Evolutionary conservation across 2,113 vertebrate genomes (phyloP).

Genomic region (Melanostigma gelatinosum): DNA sequence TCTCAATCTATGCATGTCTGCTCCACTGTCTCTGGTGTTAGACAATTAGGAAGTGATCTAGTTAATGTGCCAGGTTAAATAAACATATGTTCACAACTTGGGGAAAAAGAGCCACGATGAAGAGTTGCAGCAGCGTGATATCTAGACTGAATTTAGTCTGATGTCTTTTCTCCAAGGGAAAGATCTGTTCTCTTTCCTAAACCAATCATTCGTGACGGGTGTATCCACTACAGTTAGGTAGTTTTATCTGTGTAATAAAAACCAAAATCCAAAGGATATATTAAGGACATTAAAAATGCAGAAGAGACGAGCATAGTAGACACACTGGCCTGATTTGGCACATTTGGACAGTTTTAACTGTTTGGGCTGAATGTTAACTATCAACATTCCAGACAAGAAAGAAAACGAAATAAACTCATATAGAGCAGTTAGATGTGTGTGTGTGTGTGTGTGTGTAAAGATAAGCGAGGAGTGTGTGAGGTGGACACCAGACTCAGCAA

Average conservation of each 20-base stretch:
- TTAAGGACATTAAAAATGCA: not conserved
- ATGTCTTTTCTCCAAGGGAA: not conserved
- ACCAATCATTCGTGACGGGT: constrained; percentile 1
- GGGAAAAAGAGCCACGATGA: not conserved
- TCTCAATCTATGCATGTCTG: not conserved
- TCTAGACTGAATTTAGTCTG: not conserved
- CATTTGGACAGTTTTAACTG: not conserved
- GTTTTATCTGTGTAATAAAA: not conserved
- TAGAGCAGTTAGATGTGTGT: not conserved
- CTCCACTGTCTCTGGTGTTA: not conserved
- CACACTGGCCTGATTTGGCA: not conserved
- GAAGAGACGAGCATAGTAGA: not conserved
- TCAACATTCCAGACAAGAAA: not conserved
- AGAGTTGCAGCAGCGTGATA: constrained; percentile 1
- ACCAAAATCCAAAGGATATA: not conserved
- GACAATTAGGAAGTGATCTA: constrained; percentile 7
- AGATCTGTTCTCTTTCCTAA: not conserved
- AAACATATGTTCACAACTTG: constrained; percentile 4
- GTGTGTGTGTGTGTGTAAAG: constrained; percentile 7
- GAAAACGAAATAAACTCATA: not conserved
- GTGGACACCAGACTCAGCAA: constrained; percentile 55
- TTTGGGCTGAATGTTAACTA: not conserved
- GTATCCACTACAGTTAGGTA: not conserved
- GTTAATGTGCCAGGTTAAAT: not conserved
- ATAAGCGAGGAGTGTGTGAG: constrained; percentile 31